These are phyloP conservation scores for Bettongia penicillata DNA, from an alignment of 2,113 vertebrate genomes.

Conservation along the genomic window DNA sequence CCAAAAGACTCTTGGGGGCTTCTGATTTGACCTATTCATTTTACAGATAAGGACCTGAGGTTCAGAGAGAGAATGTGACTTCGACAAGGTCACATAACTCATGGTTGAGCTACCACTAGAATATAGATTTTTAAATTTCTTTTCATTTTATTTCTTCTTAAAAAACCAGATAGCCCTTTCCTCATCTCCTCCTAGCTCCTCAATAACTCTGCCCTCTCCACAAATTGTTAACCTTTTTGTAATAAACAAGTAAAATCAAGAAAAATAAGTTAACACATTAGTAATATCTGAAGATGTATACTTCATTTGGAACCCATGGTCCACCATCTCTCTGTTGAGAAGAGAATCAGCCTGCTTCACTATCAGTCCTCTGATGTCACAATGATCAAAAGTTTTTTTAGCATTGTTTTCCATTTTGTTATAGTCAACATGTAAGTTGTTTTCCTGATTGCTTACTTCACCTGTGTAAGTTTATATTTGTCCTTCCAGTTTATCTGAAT, in stretches of 20 bases:
- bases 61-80: background rate
- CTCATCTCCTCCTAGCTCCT: background rate
- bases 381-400: background rate
- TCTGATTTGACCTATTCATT: background rate
- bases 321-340: background rate
- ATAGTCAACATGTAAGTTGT: background rate
- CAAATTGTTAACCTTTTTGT: background rate
- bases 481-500: background rate
- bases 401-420: background rate
- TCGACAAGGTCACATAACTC: background rate
- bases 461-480: background rate
- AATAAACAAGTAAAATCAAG: background rate
- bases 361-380: background rate
- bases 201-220: background rate
- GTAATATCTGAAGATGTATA: background rate
- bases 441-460: background rate
- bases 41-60: background rate
- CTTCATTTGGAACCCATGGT: background rate
- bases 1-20: background rate
- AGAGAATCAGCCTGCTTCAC: background rate
- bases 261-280: background rate
- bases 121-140: background rate
- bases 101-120: background rate
- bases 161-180: background rate
- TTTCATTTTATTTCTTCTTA: background rate